Percentiles rank a stretch among this genome's conserved stretches.
These are phyloP conservation scores for Xiphophorus maculatus DNA, from an alignment of 2,113 vertebrate species.

Conservation along the genomic window DNA sequence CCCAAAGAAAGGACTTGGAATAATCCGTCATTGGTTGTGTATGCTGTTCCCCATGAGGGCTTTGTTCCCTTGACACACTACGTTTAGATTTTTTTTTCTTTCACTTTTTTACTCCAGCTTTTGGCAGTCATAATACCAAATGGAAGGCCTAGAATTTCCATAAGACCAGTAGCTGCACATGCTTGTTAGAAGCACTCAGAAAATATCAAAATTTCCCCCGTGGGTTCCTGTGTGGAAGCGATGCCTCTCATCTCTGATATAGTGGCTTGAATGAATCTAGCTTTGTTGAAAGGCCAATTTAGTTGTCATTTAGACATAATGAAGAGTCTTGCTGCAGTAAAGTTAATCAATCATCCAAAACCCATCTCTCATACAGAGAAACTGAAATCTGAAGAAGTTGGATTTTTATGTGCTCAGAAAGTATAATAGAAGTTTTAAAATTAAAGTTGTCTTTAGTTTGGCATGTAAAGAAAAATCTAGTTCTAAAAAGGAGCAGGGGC, in stretches of 20 bases:
- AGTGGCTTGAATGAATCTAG: slow-evolving; percentile 57
- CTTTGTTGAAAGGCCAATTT: slow-evolving; percentile 67
- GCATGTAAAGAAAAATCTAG: background rate
- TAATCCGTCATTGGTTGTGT: slow-evolving; percentile 13
- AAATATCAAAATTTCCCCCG: slow-evolving; percentile 52
- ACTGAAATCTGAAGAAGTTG: background rate
- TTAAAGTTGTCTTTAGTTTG: background rate
- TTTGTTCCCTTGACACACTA: slow-evolving; percentile 1
- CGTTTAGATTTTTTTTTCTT: background rate
- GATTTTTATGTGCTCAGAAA: background rate
- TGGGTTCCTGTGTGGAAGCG: slow-evolving; percentile 48
- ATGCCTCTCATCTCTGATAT: slow-evolving; percentile 53
- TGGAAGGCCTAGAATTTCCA: slow-evolving; percentile 3
- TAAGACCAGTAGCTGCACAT: slow-evolving; percentile 17
- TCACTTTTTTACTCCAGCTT: background rate
- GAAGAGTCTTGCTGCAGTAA: slow-evolving; percentile 47
- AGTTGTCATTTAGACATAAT: slow-evolving; percentile 63
- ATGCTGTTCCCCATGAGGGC: slow-evolving; percentile 2
- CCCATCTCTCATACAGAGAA: slow-evolving; percentile 14
- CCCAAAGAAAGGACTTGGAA: slow-evolving; percentile 10
- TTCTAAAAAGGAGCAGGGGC: background rate
- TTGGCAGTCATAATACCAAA: slow-evolving; percentile 24
- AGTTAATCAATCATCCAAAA: slow-evolving; percentile 38
- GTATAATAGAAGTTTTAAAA: background rate
- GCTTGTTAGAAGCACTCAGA: slow-evolving; percentile 49